A percentile compares a stretch with the other conserved stretches of the same genome.
Conservation (phyloP, 1,140 invertebrate species). For the Drosophila pectinifera region DNA sequence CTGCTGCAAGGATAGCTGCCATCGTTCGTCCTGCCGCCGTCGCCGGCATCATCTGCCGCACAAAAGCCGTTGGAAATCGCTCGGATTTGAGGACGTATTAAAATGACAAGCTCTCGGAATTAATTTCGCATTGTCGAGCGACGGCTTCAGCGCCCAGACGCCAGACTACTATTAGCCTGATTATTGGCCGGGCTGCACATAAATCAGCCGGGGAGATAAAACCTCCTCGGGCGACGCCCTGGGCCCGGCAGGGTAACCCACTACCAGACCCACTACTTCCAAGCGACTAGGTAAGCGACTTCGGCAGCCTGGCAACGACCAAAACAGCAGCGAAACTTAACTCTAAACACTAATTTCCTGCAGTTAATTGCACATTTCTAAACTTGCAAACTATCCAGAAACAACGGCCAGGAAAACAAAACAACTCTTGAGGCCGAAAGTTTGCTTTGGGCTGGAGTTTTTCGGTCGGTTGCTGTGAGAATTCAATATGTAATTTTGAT, state of each 20-base stretch:
- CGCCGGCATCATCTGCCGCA: conserved; percentile 16
- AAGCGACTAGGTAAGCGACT: too few species aligned
- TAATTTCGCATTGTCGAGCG: conserved; percentile 67
- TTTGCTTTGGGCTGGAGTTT: conserved; percentile 46
- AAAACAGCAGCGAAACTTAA: conserved; percentile 41
- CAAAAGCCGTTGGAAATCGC: conserved; percentile 64
- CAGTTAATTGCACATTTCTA: conserved; percentile 80
- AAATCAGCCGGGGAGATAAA: conserved; percentile 19
- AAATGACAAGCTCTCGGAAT: conserved; percentile 74
- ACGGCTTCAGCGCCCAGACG: conserved; percentile 14
- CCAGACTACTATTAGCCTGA: conserved; percentile 41
- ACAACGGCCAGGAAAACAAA: conserved; percentile 52
- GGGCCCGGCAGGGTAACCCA: background rate
- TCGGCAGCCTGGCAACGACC: background rate
- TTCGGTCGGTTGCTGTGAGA: conserved; percentile 45
- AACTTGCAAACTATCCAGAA: conserved; percentile 58
- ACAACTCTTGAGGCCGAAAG: conserved; percentile 43
- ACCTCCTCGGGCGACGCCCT: background rate
- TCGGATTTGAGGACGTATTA: conserved; percentile 62
- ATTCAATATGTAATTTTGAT: conserved; percentile 80
- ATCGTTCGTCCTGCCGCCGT: conserved; percentile 18
- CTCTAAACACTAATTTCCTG: conserved; percentile 77
- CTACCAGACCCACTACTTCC: conserved; percentile 5
- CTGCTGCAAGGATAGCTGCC: conserved; percentile 46
- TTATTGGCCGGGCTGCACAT: conserved; percentile 26